Conservation (phyloP, 2,888 invertebrate species). For the Melinaea menophilus region DNA sequence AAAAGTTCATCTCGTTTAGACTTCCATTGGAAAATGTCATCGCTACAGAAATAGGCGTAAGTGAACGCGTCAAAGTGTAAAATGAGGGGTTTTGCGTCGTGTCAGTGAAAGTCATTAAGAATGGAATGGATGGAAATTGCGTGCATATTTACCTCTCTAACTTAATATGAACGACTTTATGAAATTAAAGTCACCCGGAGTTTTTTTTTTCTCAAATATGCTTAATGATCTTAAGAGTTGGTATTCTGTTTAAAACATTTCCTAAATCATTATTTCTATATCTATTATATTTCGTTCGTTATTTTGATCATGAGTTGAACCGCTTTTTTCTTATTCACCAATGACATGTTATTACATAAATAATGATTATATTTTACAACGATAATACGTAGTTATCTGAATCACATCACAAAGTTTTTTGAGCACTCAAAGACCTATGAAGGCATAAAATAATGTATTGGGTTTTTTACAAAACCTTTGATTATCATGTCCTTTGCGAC, state of each 20-base stretch:
- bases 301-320: no score
- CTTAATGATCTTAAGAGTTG: conserved; percentile 36
- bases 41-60: conserved; percentile 70
- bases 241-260: conserved; percentile 6
- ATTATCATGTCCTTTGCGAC: no score
- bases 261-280: background rate
- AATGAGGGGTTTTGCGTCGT: conserved; percentile 76
- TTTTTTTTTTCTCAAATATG: conserved; percentile 49
- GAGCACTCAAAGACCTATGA: no score
- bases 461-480: no score
- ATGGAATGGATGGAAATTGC: conserved; percentile 76
- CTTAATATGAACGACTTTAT: conserved; percentile 68
- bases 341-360: no score
- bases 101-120: conserved; percentile 78
- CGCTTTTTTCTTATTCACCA: no score
- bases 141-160: conserved; percentile 72
- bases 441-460: no score
- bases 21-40: conserved; percentile 71
- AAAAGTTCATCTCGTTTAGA: conserved; percentile 44
- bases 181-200: conserved; percentile 61
- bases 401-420: no score
- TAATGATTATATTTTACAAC: no score
- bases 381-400: no score
- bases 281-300: no score
- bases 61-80: conserved; percentile 78